Evolutionary conservation across 2,888 invertebrate genomes (phyloP).

Genomic region (Euzophera pinguis): DNA sequence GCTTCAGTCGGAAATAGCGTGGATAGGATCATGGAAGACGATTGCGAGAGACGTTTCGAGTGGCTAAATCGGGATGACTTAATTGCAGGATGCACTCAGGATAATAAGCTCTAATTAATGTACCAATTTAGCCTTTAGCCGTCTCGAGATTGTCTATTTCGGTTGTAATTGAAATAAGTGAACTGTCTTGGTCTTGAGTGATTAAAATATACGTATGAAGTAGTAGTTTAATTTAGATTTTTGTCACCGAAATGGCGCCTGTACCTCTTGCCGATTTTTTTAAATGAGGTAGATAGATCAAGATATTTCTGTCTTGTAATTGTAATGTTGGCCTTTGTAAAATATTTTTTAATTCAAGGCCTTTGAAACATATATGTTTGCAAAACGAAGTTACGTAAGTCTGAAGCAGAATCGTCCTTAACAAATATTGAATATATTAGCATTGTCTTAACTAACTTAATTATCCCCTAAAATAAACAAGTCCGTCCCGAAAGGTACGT

Average conservation of each 20-base stretch:
- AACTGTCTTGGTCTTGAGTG: not conserved
- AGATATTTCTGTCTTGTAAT: too few relatives aligned
- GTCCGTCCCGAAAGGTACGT: not conserved
- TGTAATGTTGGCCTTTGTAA: too few relatives aligned
- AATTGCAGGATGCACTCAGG: conserved; percentile 29
- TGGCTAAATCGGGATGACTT: conserved; percentile 26
- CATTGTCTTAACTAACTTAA: not conserved
- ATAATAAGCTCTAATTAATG: conserved; percentile 22
- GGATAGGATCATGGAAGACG: conserved; percentile 31
- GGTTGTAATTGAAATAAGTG: not conserved
- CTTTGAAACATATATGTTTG: too few relatives aligned
- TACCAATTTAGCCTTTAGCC: conserved; percentile 12
- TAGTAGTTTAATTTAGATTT: not conserved
- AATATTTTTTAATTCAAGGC: too few relatives aligned
- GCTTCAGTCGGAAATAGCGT: conserved; percentile 27
- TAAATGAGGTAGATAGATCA: too few relatives aligned
- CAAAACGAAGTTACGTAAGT: too few relatives aligned
- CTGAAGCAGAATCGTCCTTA: too few relatives aligned
- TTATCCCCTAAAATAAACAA: not conserved
- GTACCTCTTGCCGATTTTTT: too few relatives aligned
- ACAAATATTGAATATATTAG: too few relatives aligned
- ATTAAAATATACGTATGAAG: not conserved
- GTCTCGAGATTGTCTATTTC: conserved; percentile 1
- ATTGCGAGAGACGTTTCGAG: conserved; percentile 23
- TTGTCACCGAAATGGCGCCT: not conserved